phyloP scores from a whole-genome alignment of 2,888 invertebrate genomes.

The Caprella mutica region DNA sequence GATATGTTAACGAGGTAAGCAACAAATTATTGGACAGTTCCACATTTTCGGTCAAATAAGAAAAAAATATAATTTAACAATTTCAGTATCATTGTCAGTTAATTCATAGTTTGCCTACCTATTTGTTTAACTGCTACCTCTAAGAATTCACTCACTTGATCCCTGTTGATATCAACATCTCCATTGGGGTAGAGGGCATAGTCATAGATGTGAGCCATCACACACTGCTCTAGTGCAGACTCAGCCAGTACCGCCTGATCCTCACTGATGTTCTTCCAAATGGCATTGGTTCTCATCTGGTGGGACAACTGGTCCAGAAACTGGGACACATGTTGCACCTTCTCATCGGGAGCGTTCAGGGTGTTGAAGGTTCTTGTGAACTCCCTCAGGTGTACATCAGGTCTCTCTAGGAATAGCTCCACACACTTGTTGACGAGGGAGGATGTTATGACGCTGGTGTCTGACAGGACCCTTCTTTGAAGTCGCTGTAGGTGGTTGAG shows the following conservation, averaged over 20 bases:
- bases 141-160: too few relatives aligned
- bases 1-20: too few relatives aligned
- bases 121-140: too few relatives aligned
- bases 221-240: constrained; percentile 73
- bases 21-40: too few relatives aligned
- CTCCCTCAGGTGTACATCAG: constrained; percentile 57
- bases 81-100: too few relatives aligned
- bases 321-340: constrained; percentile 72
- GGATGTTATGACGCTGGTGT: constrained; percentile 58
- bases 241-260: constrained; percentile 63
- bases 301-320: constrained; percentile 50
- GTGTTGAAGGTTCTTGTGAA: constrained; percentile 71
- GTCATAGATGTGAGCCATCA: constrained; percentile 80
- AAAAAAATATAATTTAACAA: too few relatives aligned
- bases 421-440: constrained; percentile 65
- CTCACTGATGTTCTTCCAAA: constrained; percentile 41
- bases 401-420: constrained; percentile 65
- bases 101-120: too few relatives aligned
- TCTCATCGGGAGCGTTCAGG: constrained; percentile 74
- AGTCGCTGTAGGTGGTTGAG: constrained; percentile 53
- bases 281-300: constrained; percentile 40
- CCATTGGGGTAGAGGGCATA: constrained; percentile 93
- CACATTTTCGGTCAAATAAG: too few relatives aligned
- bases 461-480: constrained; percentile 50
- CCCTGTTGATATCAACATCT: constrained; percentile 83